These are phyloP conservation scores for Corythornis vintsioides DNA, from an alignment of 2,113 vertebrate species.

Conservation along the genomic window DNA sequence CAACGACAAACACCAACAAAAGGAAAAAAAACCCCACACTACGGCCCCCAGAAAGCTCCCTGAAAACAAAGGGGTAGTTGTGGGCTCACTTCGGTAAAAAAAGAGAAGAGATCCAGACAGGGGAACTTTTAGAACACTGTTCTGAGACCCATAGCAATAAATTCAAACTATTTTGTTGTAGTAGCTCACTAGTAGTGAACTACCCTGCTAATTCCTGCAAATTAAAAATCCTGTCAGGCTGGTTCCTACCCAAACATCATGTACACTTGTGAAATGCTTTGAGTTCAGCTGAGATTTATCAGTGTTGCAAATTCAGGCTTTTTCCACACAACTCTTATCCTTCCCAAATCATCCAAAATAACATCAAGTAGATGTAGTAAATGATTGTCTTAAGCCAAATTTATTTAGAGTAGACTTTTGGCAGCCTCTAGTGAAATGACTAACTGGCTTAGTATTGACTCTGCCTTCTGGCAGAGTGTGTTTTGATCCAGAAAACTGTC, in stretches of 20 bases:
- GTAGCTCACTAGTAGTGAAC: not conserved
- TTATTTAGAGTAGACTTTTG: not conserved
- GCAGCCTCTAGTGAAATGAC: not conserved
- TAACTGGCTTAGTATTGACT: not conserved
- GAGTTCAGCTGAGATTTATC: not conserved
- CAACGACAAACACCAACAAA: too few relatives aligned
- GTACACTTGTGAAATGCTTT: not conserved
- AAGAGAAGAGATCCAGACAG: not conserved
- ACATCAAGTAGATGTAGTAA: not conserved
- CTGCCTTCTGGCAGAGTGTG: not conserved
- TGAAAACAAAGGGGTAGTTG: not conserved
- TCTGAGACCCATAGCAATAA: not conserved
- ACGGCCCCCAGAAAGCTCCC: not conserved
- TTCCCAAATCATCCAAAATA: not conserved
- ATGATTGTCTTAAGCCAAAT: not conserved
- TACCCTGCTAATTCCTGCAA: not conserved
- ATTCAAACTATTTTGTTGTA: not conserved
- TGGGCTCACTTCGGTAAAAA: not conserved
- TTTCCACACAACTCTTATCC: not conserved
- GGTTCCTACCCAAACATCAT: not conserved
- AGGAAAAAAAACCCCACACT: not conserved
- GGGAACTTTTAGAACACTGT: not conserved
- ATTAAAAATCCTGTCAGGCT: not conserved
- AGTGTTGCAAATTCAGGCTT: not conserved
- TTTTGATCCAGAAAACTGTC: not conserved